A percentile compares a stretch with the other conserved stretches of the same genome.
phyloP scores from a whole-genome alignment of 2,888 invertebrate genomes.

The Ephialtes manifestator region DNA sequence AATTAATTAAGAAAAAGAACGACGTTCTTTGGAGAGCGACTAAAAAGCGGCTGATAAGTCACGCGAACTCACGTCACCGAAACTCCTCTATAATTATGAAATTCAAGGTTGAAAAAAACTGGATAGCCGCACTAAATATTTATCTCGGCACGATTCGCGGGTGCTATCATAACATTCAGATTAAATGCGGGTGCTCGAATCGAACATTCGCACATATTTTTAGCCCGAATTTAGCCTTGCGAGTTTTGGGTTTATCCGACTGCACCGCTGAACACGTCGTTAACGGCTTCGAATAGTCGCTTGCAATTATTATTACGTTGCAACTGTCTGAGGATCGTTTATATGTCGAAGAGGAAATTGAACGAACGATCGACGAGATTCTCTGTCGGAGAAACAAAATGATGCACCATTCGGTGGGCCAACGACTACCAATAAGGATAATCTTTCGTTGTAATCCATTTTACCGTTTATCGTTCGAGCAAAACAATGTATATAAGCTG shows the following conservation, averaged over 20 bases:
- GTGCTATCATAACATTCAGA: not conserved
- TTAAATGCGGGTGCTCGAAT: not conserved
- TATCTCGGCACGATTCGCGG: not conserved
- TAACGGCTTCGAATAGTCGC: not conserved
- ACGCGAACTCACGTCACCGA: not conserved
- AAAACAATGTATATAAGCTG: not conserved
- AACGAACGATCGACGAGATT: constrained; percentile 11
- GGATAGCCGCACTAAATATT: not conserved
- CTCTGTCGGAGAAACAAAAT: not conserved
- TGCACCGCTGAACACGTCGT: not conserved
- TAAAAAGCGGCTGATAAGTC: not conserved
- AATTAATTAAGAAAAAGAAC: not conserved
- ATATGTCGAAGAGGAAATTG: not conserved
- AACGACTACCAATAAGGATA: not conserved
- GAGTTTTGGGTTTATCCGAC: not conserved
- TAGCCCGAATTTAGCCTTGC: not conserved
- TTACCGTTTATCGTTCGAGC: not conserved
- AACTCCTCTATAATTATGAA: not conserved
- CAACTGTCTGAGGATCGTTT: not conserved
- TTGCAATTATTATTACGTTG: not conserved
- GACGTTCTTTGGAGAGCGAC: not conserved
- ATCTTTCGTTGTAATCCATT: constrained; percentile 8
- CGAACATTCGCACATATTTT: not conserved
- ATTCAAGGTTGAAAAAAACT: not conserved
- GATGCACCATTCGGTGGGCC: not conserved